Base-by-base conservation (phyloP, 2,888 invertebrate genomes). In the Perithous albicinctus region DNA sequence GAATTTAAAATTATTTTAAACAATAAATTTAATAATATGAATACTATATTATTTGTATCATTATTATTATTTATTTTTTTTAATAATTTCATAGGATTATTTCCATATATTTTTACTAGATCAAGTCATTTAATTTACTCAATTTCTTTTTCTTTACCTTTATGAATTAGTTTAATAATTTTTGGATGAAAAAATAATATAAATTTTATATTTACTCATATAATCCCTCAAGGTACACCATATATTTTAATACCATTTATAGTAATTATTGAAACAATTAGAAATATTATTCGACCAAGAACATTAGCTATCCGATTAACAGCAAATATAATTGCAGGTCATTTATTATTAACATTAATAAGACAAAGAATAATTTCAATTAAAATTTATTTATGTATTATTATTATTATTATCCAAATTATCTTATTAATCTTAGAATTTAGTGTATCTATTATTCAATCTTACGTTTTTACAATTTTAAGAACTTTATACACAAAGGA, bases 241-340 rank as follows among this genome's bases (percentile, higher is more conserved):
- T n/a, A n/a, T n/a, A n/a, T n/a, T n/a, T n/a, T n/a, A n/a, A n/a
- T n/a, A n/a, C n/a, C n/a, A 32, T 96, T 96, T 93, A 95, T 96
- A 94, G 96, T 96, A 6, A 91, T 95, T 92, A 96, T 96, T 94
- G 96, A 96, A 95, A 94, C 95, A 46, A 95, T 96, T 93, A 96
- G 96, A 87, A 96, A 96, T 93, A 87, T 96, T 85, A 96, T 96
- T 92, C 96, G 95, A 12, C 95, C 96, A 0, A 93, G 94, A 91
- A 96, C 96, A 2, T 92, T 96, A 93, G 94, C 95, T 0, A 94
- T 96, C 78, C 96, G 96, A 85, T 89, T 96, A 93, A 94, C 95
- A 4, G 96, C 96, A 15, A 96, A 96, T 94, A 96, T 96, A 95
- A 96, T 96, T 94, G 95, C 96, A 1, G 96, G 96, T 0, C 96